Percentiles rank a stretch among this genome's conserved stretches.
Evolutionary conservation across 2,113 vertebrate genomes (phyloP).

Genomic region (Archocentrus centrarchus): DNA sequence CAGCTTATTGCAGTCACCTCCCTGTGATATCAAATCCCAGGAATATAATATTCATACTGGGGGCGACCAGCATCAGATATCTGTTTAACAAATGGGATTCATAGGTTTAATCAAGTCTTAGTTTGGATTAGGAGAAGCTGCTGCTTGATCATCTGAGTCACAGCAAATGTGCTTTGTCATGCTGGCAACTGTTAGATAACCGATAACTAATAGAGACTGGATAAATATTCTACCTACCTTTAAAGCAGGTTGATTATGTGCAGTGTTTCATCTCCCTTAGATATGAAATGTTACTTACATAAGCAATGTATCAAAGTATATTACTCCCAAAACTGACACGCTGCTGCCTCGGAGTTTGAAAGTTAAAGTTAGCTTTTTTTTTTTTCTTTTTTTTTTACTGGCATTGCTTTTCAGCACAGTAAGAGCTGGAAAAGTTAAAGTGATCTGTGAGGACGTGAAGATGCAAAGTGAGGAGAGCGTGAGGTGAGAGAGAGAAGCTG

Average conservation of each 20-base stretch:
- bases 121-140: not conserved
- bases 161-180: not conserved
- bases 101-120: not conserved
- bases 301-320: not conserved
- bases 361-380: not conserved
- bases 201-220: not conserved
- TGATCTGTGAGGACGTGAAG: not conserved
- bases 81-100: not conserved
- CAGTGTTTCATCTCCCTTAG: not conserved
- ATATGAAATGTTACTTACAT: not conserved
- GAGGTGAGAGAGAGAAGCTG: not conserved
- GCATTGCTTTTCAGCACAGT: too few species aligned
- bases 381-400: too few species aligned
- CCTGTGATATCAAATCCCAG: not conserved
- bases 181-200: not conserved
- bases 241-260: not conserved
- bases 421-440: not conserved
- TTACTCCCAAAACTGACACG: not conserved
- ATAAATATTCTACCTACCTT: not conserved
- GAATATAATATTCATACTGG: not conserved
- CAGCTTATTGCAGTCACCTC: not conserved
- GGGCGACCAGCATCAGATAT: not conserved
- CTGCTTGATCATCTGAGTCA: not conserved
- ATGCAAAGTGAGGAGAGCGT: not conserved
- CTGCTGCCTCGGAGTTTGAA: conserved; percentile 1